A percentile compares a stretch with the other conserved stretches of the same genome.
These are phyloP conservation scores for Platyscapa corneri DNA, from an alignment of 1,140 invertebrate genomes.

Conservation along the genomic window DNA sequence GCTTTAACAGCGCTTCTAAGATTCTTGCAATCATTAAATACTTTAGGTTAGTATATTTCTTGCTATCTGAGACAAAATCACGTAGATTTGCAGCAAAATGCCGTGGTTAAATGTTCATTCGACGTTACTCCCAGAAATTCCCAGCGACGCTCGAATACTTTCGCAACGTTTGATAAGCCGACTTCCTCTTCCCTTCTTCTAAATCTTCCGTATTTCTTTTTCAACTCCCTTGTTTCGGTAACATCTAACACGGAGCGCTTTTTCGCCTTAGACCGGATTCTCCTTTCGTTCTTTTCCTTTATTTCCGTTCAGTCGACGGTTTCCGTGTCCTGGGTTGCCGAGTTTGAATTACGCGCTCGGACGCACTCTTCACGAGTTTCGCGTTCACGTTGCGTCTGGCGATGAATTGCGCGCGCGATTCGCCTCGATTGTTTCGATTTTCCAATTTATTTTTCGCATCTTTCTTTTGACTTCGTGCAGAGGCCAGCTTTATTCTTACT, in stretches of 20 bases:
- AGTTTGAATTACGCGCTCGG: conserved; percentile 33
- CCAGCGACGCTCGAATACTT: background rate
- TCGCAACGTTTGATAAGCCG: conserved; percentile 7
- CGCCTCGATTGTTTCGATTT: conserved; percentile 42
- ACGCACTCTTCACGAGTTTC: background rate
- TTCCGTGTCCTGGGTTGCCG: background rate
- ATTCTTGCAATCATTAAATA: background rate
- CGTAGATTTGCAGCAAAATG: background rate
- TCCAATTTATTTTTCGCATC: conserved; percentile 43
- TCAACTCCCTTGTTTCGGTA: background rate
- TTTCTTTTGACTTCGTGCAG: conserved; percentile 12
- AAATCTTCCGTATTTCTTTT: background rate
- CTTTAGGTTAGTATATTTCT: background rate
- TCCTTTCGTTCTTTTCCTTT: background rate
- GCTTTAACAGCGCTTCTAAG: too few relatives aligned
- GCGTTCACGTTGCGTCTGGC: conserved; percentile 1
- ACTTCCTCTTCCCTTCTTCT: background rate
- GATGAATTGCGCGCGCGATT: background rate
- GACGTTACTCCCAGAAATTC: background rate
- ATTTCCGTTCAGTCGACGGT: background rate
- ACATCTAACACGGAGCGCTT: background rate
- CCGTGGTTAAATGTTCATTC: background rate
- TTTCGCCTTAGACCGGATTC: background rate
- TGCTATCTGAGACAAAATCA: background rate
- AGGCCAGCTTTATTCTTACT: background rate